These are phyloP conservation scores for Rhizoglyphus robini DNA, from an alignment of 1,140 invertebrate genomes.

Conservation along the genomic window DNA sequence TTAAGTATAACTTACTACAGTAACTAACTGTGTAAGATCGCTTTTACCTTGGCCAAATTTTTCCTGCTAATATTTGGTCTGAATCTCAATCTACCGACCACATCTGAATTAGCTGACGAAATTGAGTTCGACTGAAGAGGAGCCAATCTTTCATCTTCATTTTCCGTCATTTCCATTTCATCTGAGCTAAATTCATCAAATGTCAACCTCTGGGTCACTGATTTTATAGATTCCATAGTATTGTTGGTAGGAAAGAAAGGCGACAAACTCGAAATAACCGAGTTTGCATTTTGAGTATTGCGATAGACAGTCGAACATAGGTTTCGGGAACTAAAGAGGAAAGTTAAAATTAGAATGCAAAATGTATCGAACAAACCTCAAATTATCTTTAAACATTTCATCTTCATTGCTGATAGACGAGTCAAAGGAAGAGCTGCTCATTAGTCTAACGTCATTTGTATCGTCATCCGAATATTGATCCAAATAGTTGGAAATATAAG, in stretches of 20 bases:
- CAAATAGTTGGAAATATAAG: conserved; percentile 2
- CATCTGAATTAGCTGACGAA: background rate
- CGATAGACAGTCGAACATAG: background rate
- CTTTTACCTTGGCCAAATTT: background rate
- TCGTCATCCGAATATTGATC: conserved; percentile 22
- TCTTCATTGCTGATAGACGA: background rate
- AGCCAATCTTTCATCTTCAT: background rate
- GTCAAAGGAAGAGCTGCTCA: background rate
- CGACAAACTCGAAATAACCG: too few relatives aligned
- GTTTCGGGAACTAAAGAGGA: background rate
- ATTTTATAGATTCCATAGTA: background rate
- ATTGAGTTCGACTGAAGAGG: background rate
- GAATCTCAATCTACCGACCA: too few relatives aligned
- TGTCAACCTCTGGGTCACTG: background rate
- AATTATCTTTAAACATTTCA: background rate
- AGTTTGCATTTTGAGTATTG: background rate
- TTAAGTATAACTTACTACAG: too few relatives aligned
- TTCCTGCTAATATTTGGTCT: too few relatives aligned
- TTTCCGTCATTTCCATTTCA: conserved; percentile 7
- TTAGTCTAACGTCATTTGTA: background rate
- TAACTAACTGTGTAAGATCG: too few relatives aligned
- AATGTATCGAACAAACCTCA: background rate
- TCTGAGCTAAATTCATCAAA: background rate
- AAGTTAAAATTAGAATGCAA: background rate
- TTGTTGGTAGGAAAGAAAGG: too few relatives aligned